These are phyloP conservation scores for Myathropa florea DNA, from an alignment of 2,888 invertebrate genomes.

Conservation along the genomic window DNA sequence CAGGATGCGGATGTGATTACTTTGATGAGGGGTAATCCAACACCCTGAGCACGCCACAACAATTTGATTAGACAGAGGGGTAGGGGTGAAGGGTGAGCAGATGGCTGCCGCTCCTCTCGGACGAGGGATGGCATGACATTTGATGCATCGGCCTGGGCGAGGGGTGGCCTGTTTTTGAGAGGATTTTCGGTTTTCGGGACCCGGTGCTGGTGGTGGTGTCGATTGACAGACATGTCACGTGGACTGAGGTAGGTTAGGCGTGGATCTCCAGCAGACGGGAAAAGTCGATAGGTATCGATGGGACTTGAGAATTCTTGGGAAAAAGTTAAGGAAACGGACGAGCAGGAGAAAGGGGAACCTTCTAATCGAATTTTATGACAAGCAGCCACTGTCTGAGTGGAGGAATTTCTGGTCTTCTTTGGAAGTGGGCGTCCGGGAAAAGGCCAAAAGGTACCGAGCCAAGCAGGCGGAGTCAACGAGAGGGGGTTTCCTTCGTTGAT, in stretches of 20 bases:
- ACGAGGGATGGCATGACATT: background rate
- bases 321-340: background rate
- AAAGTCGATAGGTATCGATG: background rate
- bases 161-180: too few species aligned
- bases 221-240: background rate
- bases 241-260: background rate
- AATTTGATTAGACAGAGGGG: slow-evolving; percentile 63
- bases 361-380: background rate
- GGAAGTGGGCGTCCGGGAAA: background rate
- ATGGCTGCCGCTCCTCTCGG: background rate
- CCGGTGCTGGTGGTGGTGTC: background rate
- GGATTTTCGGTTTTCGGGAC: background rate
- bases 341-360: background rate
- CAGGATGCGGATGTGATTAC: slow-evolving; percentile 46
- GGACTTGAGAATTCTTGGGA: background rate
- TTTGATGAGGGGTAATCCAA: slow-evolving; percentile 68
- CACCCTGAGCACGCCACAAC: slow-evolving; percentile 60
- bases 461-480: background rate
- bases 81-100: background rate
- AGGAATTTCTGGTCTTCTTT: background rate
- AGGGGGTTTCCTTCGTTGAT: background rate
- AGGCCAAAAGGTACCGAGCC: background rate
- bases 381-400: background rate
- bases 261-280: background rate
- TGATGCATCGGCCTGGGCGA: background rate